Percentiles rank a stretch among this genome's conserved stretches.
These are phyloP conservation scores for Drosophila quadrilineata DNA, from an alignment of 1,140 invertebrate genomes.

Conservation along the genomic window DNA sequence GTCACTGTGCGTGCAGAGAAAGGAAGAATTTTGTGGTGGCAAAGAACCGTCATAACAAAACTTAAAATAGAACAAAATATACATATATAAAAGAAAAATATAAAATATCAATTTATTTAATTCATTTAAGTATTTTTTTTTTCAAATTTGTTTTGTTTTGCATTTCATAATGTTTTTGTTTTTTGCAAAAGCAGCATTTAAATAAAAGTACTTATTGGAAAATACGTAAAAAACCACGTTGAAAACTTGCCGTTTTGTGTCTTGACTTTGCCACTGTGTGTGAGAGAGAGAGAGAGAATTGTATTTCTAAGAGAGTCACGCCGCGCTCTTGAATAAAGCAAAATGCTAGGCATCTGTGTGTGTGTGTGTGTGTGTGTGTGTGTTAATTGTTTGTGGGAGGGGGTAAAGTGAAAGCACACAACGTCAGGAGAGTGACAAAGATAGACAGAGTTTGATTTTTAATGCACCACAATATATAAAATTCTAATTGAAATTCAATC, in stretches of 20 bases:
- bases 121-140: background rate
- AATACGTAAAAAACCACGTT: slow-evolving; percentile 62
- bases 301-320: no score
- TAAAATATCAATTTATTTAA: background rate
- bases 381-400: background rate
- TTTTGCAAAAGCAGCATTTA: slow-evolving; percentile 4
- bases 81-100: slow-evolving; percentile 9
- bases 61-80: background rate
- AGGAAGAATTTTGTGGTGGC: background rate
- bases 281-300: slow-evolving; percentile 1
- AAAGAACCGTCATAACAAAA: no score
- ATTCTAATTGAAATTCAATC: no score
- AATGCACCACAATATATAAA: no score
- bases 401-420: slow-evolving; percentile 16
- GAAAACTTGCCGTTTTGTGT: slow-evolving; percentile 27
- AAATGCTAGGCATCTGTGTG: slow-evolving; percentile 8
- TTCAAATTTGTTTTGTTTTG: background rate
- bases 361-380: slow-evolving; percentile 2
- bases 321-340: background rate
- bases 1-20: slow-evolving; percentile 4
- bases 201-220: slow-evolving; percentile 29
- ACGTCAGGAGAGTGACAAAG: background rate
- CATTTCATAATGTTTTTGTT: slow-evolving; percentile 20
- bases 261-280: background rate
- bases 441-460: no score